These are phyloP conservation scores for Schrankia costaestrigalis DNA, from an alignment of 2,888 invertebrate genomes.

Conservation along the genomic window DNA sequence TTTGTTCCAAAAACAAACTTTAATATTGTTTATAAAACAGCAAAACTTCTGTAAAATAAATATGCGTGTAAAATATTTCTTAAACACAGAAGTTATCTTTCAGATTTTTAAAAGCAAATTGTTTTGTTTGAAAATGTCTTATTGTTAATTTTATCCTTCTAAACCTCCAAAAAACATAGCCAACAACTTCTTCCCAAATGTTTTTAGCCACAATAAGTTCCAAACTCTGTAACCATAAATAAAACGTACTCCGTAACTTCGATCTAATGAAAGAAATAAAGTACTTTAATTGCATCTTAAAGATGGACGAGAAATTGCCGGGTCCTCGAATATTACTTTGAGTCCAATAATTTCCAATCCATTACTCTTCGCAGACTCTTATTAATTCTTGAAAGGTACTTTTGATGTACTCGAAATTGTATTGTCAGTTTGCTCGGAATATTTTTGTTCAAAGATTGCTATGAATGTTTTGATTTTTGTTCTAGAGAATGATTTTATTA, in stretches of 20 bases:
- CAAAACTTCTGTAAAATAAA: no score
- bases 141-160: no score
- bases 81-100: no score
- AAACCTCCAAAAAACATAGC: conserved; percentile 30
- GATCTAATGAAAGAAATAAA: conserved; percentile 61
- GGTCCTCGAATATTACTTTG: conserved; percentile 29
- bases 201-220: conserved; percentile 40
- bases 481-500: no score
- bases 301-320: conserved; percentile 40
- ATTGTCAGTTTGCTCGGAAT: no score
- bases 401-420: conserved; percentile 21
- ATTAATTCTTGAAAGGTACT: conserved; percentile 34
- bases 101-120: no score
- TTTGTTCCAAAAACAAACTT: no score
- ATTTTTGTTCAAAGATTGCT: not conserved
- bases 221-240: conserved; percentile 43
- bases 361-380: conserved; percentile 45
- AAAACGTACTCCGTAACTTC: conserved; percentile 45
- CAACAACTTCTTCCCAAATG: no score
- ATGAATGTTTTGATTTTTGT: conserved; percentile 3
- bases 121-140: no score
- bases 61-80: no score
- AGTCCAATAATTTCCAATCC: conserved; percentile 36
- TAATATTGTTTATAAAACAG: no score
- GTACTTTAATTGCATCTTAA: conserved; percentile 56